phyloP scores from a whole-genome alignment of 2,888 invertebrate genomes.

The Orgyia antiqua region DNA sequence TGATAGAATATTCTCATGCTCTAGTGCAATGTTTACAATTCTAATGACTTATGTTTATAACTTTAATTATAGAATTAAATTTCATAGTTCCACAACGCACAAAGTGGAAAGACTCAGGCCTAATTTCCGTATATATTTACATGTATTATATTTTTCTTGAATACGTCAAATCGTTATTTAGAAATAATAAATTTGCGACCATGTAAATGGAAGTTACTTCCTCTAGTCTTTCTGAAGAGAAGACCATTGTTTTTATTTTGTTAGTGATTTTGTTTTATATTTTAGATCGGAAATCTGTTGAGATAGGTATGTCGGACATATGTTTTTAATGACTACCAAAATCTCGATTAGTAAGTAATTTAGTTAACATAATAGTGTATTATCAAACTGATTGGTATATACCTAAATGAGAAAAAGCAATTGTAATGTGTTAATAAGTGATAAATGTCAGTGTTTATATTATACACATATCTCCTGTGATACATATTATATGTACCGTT shows the following conservation, averaged over 20 bases:
- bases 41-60: constrained; percentile 8
- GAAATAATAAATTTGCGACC: constrained; percentile 1
- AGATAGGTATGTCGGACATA: constrained; percentile 45
- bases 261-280: constrained; percentile 16
- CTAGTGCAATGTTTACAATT: constrained; percentile 43
- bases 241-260: constrained; percentile 17
- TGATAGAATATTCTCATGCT: constrained; percentile 52
- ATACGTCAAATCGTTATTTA: constrained; percentile 2
- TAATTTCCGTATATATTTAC: constrained; percentile 18
- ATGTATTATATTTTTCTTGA: constrained; percentile 8
- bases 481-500: constrained; percentile 47
- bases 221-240: constrained; percentile 14
- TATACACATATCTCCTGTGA: constrained; percentile 36
- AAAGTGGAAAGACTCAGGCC: constrained; percentile 15
- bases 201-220: constrained; percentile 21
- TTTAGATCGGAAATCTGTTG: constrained; percentile 25
- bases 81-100: constrained; percentile 35
- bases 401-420: constrained; percentile 18
- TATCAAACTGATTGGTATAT: constrained; percentile 24
- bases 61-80: constrained; percentile 22
- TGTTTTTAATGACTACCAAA: constrained; percentile 50
- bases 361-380: constrained; percentile 20
- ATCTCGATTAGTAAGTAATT: too few species aligned
- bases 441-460: constrained; percentile 19
- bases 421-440: constrained; percentile 11